phyloP scores from a whole-genome alignment of 1,140 invertebrate species.

The Cepaea nemoralis region DNA sequence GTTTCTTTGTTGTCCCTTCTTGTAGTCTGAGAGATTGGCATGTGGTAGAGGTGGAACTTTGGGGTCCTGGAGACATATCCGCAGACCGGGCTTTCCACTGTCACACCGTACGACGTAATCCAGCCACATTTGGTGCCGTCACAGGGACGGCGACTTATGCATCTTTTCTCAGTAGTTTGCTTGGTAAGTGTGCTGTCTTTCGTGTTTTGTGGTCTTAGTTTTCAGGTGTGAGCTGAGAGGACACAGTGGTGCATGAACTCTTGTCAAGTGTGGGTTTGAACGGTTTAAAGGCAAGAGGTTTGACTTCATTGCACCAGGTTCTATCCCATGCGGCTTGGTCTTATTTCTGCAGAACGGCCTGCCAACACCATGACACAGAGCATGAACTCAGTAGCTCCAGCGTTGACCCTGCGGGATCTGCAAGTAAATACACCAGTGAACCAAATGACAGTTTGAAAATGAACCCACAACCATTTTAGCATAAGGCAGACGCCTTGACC shows the following conservation, averaged over 20 bases:
- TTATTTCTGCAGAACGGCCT: too few relatives aligned
- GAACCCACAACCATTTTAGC: too few relatives aligned
- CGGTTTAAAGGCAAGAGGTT: too few relatives aligned
- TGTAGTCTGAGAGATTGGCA: constrained; percentile 75
- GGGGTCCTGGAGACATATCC: constrained; percentile 72
- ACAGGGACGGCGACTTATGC: constrained; percentile 76
- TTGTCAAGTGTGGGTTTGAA: not conserved
- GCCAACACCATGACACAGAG: too few relatives aligned
- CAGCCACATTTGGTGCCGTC: constrained; percentile 75
- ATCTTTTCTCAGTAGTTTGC: constrained; percentile 75
- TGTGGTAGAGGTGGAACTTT: constrained; percentile 76
- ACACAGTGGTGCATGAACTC: not conserved
- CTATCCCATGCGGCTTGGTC: too few relatives aligned
- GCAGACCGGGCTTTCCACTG: constrained; percentile 72
- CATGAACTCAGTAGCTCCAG: too few relatives aligned
- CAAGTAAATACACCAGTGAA: too few relatives aligned
- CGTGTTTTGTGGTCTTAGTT: not conserved
- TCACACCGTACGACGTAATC: constrained; percentile 75
- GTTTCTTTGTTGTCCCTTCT: not conserved
- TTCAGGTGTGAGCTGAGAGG: not conserved
- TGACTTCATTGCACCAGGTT: too few relatives aligned
- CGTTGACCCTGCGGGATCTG: too few relatives aligned
- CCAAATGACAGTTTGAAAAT: too few relatives aligned
- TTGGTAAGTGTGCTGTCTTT: constrained; percentile 55
- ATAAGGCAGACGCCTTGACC: too few relatives aligned